A percentile compares a stretch with the other conserved stretches of the same genome.
These are phyloP conservation scores for Macrosoma leucophasiata DNA, from an alignment of 2,888 invertebrate genomes.

Conservation along the genomic window DNA sequence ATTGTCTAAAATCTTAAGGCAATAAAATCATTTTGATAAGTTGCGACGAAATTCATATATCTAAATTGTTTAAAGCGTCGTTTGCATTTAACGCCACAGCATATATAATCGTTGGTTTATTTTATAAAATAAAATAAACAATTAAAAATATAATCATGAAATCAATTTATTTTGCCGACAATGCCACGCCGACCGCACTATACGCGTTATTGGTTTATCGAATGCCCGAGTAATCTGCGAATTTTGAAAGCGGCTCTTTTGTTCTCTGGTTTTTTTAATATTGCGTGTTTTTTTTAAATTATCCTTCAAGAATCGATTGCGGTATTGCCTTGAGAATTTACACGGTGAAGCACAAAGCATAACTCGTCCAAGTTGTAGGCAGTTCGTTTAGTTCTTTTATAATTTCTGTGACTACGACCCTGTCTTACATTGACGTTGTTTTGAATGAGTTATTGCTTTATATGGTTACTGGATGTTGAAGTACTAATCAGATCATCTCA, in stretches of 20 bases:
- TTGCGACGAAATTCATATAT: no score
- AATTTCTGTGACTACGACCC: no score
- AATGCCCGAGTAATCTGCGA: conserved; percentile 68
- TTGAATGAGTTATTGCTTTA: no score
- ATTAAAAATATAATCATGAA: not conserved
- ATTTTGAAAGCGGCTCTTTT: conserved; percentile 62
- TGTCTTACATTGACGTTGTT: no score
- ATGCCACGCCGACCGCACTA: conserved; percentile 32
- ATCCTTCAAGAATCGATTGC: conserved; percentile 61
- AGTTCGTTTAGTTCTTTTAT: no score
- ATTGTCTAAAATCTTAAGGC: no score
- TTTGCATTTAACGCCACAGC: no score
- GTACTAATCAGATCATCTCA: no score
- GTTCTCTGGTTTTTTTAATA: conserved; percentile 49
- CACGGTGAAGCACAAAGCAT: conserved; percentile 66
- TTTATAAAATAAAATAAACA: not conserved
- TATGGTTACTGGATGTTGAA: no score
- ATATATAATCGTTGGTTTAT: no score
- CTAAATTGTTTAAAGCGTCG: no score
- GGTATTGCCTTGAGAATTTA: conserved; percentile 52
- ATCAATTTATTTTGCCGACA: not conserved
- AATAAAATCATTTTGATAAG: no score
- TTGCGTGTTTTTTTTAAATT: conserved; percentile 57
- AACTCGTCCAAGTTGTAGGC: conserved; percentile 37
- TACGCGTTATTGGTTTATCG: conserved; percentile 68